Base-by-base conservation (phyloP, 2,888 invertebrate genomes). In the Strigamia transsilvanica region DNA sequence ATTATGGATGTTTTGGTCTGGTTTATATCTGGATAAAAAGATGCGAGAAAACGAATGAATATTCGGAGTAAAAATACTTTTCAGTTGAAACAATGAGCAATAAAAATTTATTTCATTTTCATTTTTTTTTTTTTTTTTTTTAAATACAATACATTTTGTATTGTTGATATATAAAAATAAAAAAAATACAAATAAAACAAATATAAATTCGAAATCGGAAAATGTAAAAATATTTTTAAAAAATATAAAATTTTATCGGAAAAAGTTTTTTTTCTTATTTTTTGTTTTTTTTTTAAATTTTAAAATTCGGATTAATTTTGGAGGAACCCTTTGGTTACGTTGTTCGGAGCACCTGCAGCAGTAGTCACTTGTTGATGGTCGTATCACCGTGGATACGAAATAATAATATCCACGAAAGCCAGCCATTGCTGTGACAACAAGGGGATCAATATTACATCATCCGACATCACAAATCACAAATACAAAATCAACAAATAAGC, bases 71-170 rank as follows among this genome's bases (percentile, higher is more conserved):
- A 12, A 13, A 41, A 38, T 15, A 38, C 5, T 23, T 23, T 23
- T 77, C 77, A 79, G 13, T 38, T 13, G 27, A 77, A 77, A 77
- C 32, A 77, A 77, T 34, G n/a, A 77, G 77, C 34, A 6, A 77
- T 77, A 77, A 77, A 77, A 77, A n/a, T 32, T 77, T 77, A 77
- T 77, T 77, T 7, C 18, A 7, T 46, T 46, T 46, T 46, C 4
- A 13, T 46, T 46, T 15, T 46, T 46, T 46, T 46, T 10, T 46
- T 46, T 46, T 41, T 41, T n/a, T n/a, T n/a, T n/a, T n/a, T n/a
- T n/a, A n/a, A n/a, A n/a, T n/a, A n/a, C n/a, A n/a, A n/a, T n/a
- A n/a, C 46, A 3, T 51, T 51, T 51, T n/a, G 13, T 51, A 51
- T 51, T 51, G 51, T 51, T n/a, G 51, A 51, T 18, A 51, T 18